A percentile compares a stretch with the other conserved stretches of the same genome.
Conservation (phyloP, 2,797 vertebrate species). For the Pseudochirops corinnae region DNA sequence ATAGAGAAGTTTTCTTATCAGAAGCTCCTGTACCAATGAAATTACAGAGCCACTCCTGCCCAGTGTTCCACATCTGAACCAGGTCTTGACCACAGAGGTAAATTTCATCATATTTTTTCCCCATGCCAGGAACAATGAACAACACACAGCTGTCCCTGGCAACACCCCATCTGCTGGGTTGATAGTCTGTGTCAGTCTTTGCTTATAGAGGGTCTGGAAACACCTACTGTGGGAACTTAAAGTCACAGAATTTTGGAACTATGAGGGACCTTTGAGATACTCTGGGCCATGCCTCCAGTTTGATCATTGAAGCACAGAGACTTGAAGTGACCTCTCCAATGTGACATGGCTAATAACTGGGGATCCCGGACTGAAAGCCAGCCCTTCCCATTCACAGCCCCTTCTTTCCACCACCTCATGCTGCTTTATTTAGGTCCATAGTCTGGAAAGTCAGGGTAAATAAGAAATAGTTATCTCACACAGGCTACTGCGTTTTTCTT, state of each 20-base stretch:
- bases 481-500: not conserved
- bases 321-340: not conserved
- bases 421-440: not conserved
- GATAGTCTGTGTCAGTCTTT: not conserved
- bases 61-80: not conserved
- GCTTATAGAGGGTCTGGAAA: not conserved
- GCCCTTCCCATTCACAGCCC: not conserved
- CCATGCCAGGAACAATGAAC: not conserved
- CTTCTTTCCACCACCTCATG: not conserved
- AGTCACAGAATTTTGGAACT: not conserved
- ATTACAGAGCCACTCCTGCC: not conserved
- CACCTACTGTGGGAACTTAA: not conserved
- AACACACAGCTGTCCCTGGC: not conserved
- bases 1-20: not conserved
- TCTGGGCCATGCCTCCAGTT: not conserved
- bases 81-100: not conserved
- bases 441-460: not conserved
- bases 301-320: not conserved
- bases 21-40: not conserved
- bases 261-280: not conserved
- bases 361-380: not conserved
- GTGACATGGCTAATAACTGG: not conserved
- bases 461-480: not conserved
- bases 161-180: not conserved
- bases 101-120: not conserved